These are phyloP conservation scores for Drosophila nr. perissopoda DNA, from an alignment of 2,888 invertebrate species.

Conservation along the genomic window DNA sequence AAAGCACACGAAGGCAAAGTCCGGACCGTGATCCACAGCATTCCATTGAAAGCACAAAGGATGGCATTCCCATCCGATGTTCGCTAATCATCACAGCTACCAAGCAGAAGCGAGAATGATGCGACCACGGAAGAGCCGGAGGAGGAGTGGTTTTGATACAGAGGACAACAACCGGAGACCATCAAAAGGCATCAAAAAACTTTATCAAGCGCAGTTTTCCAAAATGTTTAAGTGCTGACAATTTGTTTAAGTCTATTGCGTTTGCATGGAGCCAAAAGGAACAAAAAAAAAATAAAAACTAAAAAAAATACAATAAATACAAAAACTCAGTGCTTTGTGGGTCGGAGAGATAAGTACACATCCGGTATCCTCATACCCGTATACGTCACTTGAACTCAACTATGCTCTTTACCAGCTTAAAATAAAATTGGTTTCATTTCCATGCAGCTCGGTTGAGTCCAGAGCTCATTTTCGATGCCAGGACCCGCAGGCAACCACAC, in stretches of 20 bases:
- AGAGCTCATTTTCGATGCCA: constrained; percentile 44
- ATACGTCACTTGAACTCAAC: constrained; percentile 70
- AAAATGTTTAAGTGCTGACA: constrained; percentile 75
- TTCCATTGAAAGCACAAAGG: constrained; percentile 17
- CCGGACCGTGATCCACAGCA: constrained; percentile 20
- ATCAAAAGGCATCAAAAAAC: constrained; percentile 47
- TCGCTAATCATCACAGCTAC: constrained; percentile 69
- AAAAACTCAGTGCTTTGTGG: constrained; percentile 21
- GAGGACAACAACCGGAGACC: constrained; percentile 14
- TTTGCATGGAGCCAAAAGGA: constrained; percentile 26
- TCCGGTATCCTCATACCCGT: constrained; percentile 27
- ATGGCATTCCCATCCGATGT: constrained; percentile 19
- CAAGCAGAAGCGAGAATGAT: constrained; percentile 45
- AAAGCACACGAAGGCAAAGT: constrained; percentile 21
- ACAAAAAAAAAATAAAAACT: constrained; percentile 2
- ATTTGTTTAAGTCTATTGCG: constrained; percentile 73
- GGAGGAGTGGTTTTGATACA: neutral
- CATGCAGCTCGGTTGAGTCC: constrained; percentile 51
- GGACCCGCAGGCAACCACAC: constrained; percentile 25
- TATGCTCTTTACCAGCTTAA: constrained; percentile 74
- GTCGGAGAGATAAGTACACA: constrained; percentile 64
- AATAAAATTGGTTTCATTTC: constrained; percentile 70
- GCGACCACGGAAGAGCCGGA: neutral
- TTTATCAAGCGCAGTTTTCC: constrained; percentile 73
- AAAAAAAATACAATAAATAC: constrained; percentile 16